phyloP scores from a whole-genome alignment of 1,140 invertebrate genomes.

The Drosophila teissieri region DNA sequence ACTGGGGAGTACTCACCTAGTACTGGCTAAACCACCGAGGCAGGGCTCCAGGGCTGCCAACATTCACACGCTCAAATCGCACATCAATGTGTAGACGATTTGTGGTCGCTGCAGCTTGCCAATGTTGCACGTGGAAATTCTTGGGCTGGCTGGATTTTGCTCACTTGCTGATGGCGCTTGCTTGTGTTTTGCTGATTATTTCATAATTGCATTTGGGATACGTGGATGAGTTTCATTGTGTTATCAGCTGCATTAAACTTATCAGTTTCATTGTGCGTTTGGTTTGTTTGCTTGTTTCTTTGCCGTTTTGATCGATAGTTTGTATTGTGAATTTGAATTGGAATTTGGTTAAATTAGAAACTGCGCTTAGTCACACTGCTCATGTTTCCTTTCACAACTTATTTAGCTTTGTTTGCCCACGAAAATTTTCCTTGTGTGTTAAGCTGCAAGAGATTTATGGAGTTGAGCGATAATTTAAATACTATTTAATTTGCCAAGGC shows the following conservation, averaged over 20 bases:
- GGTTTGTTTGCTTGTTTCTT: slow-evolving; percentile 22
- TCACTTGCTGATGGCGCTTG: slow-evolving; percentile 15
- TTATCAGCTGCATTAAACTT: slow-evolving; percentile 45
- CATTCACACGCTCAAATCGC: slow-evolving; percentile 82
- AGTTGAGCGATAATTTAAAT: slow-evolving; percentile 23
- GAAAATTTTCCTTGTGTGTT: slow-evolving; percentile 33
- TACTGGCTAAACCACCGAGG: slow-evolving; percentile 85
- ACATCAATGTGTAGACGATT: slow-evolving; percentile 79
- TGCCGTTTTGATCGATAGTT: slow-evolving; percentile 56
- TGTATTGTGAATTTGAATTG: slow-evolving; percentile 28
- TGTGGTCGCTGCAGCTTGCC: slow-evolving; percentile 43
- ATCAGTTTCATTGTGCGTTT: slow-evolving; percentile 73
- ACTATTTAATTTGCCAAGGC: slow-evolving; percentile 38
- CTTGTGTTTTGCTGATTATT: slow-evolving; percentile 44
- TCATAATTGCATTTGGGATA: slow-evolving; percentile 31
- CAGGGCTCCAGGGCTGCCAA: slow-evolving; percentile 85
- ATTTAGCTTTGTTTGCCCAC: slow-evolving; percentile 17
- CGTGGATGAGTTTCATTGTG: slow-evolving; percentile 19
- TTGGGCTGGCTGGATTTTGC: slow-evolving; percentile 12
- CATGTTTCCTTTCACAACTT: slow-evolving; percentile 42
- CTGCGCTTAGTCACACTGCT: slow-evolving; percentile 46
- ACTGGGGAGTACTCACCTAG: slow-evolving; percentile 73
- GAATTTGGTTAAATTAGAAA: slow-evolving; percentile 36
- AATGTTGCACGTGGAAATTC: slow-evolving; percentile 35
- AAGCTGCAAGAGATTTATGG: slow-evolving; percentile 54